phyloP scores from a whole-genome alignment of 2,797 vertebrate species.

The Trichosurus vulpecula region DNA sequence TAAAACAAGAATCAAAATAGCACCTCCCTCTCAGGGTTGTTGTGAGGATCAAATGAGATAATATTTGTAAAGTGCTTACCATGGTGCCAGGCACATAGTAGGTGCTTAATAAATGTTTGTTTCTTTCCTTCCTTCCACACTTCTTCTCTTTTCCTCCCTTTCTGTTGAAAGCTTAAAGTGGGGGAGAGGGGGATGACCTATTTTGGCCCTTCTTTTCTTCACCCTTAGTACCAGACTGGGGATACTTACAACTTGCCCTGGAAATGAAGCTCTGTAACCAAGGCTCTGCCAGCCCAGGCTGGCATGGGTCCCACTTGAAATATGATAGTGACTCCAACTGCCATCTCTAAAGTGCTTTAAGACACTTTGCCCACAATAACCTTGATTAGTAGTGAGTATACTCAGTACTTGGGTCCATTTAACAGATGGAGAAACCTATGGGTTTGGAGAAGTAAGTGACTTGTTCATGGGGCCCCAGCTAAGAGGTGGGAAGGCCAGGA shows the following conservation, averaged over 20 bases:
- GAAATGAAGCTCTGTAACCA: constrained; percentile 62
- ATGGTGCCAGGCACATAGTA: not conserved
- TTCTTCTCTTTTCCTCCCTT: not conserved
- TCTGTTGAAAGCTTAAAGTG: not conserved
- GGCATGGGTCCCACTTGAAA: not conserved
- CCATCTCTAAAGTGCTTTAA: not conserved
- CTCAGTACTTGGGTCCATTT: not conserved
- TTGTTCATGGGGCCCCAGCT: not conserved
- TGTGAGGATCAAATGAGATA: not conserved
- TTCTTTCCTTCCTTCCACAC: not conserved
- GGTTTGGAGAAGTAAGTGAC: not conserved
- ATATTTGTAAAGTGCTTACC: not conserved
- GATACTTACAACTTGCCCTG: constrained; percentile 59
- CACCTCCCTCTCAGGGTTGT: not conserved
- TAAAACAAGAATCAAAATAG: not conserved
- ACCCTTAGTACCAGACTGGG: not conserved
- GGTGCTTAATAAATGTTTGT: not conserved
- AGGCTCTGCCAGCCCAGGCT: constrained; percentile 31
- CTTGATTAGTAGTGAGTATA: not conserved
- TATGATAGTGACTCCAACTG: not conserved
- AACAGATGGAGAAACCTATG: not conserved
- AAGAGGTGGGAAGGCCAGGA: not conserved
- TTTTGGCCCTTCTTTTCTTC: constrained; percentile 21
- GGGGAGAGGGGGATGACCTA: not conserved
- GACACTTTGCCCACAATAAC: not conserved